These are phyloP conservation scores for Halichoeres trimaculatus DNA, from an alignment of 2,113 vertebrate genomes.

Conservation along the genomic window DNA sequence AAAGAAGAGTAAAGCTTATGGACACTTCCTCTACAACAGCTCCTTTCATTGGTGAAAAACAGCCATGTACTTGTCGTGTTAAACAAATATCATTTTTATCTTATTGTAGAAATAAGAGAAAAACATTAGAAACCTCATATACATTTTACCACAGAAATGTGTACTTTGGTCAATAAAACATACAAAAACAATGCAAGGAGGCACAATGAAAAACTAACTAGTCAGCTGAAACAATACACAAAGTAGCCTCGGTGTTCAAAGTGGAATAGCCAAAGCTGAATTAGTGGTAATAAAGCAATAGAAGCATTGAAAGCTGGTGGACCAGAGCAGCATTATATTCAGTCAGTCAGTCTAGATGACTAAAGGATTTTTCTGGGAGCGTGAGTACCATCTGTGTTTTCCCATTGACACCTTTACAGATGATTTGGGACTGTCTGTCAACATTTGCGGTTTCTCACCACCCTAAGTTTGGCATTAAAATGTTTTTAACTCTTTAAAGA, in stretches of 20 bases:
- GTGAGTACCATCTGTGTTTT: constrained; percentile 53
- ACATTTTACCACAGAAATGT: constrained; percentile 36
- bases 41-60: constrained; percentile 21
- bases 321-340: constrained; percentile 46
- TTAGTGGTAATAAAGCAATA: constrained; percentile 29
- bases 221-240: not conserved
- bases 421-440: not conserved
- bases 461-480: constrained; percentile 24
- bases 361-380: constrained; percentile 13
- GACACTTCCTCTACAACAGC: constrained; percentile 20
- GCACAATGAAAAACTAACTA: constrained; percentile 7
- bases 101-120: constrained; percentile 15
- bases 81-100: constrained; percentile 6
- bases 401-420: not conserved
- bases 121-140: constrained; percentile 45
- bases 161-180: constrained; percentile 60
- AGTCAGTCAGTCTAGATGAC: not conserved
- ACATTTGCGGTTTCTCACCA: constrained; percentile 11
- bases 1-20: constrained; percentile 20
- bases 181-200: not conserved
- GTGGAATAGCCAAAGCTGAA: constrained; percentile 3
- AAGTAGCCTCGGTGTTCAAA: constrained; percentile 42
- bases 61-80: constrained; percentile 12
- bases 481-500: constrained; percentile 8
- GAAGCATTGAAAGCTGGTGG: constrained; percentile 29